Conservation (phyloP, 2,888 invertebrate species). For the Pterostichus niger region DNA sequence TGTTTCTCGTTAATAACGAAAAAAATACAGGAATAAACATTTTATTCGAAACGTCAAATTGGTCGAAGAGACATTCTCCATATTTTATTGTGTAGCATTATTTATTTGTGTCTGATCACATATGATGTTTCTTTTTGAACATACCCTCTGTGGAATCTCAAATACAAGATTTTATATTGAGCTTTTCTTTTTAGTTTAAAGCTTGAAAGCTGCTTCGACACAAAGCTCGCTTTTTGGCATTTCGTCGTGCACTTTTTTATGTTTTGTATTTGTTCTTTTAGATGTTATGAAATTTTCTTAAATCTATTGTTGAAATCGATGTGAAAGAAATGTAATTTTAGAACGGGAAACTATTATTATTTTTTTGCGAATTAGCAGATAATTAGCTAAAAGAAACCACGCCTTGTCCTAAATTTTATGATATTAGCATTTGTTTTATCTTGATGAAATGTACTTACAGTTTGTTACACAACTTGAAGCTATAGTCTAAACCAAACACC, state of each 20-base stretch:
- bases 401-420: constrained; percentile 14
- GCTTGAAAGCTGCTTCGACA: constrained; percentile 26
- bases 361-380: constrained; percentile 22
- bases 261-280: constrained; percentile 22
- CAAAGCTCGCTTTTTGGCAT: constrained; percentile 37
- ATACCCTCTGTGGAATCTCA: constrained; percentile 6
- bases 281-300: constrained; percentile 27
- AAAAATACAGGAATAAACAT: too few relatives aligned
- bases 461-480: background rate
- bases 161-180: background rate
- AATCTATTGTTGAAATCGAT: constrained; percentile 4
- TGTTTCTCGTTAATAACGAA: too few relatives aligned
- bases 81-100: constrained; percentile 12
- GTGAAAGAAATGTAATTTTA: constrained; percentile 1
- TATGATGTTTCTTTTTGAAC: constrained; percentile 18
- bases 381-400: constrained; percentile 29
- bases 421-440: constrained; percentile 26
- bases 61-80: too few relatives aligned
- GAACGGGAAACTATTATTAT: background rate
- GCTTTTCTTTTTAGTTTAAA: constrained; percentile 22
- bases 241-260: background rate
- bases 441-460: constrained; percentile 34
- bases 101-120: constrained; percentile 13
- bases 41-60: too few relatives aligned
- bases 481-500: too few relatives aligned